A percentile compares a stretch with the other conserved stretches of the same genome.
Evolutionary conservation across 2,888 invertebrate genomes (phyloP).

Genomic region (Arenicola marina): DNA sequence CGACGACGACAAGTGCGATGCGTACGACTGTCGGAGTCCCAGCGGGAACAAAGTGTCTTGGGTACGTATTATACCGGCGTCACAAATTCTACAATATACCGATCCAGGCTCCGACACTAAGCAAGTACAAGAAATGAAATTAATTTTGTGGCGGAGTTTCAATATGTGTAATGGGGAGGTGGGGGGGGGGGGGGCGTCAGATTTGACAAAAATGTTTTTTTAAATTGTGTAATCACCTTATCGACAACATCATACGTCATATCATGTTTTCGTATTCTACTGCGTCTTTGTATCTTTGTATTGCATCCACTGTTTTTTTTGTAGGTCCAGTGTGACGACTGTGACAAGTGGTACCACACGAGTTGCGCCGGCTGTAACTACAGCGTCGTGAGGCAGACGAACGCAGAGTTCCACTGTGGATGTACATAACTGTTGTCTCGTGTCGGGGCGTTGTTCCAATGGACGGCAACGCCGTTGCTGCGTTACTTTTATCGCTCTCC

Average conservation of each 20-base stretch:
- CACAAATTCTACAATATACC: no score
- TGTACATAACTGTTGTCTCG: conserved; percentile 31
- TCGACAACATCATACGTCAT: not conserved
- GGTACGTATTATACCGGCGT: conserved; percentile 22
- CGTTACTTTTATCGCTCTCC: no score
- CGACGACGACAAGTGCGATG: conserved; percentile 20
- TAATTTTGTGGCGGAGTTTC: no score
- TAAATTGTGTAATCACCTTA: not conserved
- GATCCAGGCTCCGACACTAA: no score
- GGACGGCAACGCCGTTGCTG: no score
- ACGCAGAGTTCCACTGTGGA: conserved; percentile 52
- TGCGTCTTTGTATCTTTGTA: no score
- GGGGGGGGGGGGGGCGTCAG: no score
- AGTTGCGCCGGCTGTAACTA: conserved; percentile 50
- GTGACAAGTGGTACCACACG: conserved; percentile 59
- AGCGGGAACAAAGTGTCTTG: conserved; percentile 16
- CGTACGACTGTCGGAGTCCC: conserved; percentile 13
- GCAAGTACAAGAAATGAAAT: no score
- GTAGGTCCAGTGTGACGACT: conserved; percentile 58
- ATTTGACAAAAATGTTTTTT: no score
- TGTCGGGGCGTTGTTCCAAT: no score
- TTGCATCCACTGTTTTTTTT: conserved; percentile 19
- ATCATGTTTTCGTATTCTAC: not conserved
- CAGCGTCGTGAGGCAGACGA: conserved; percentile 40
- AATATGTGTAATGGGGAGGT: no score